These are phyloP conservation scores for Tanytarsus gracilentus DNA, from an alignment of 2,888 invertebrate genomes.

Conservation along the genomic window DNA sequence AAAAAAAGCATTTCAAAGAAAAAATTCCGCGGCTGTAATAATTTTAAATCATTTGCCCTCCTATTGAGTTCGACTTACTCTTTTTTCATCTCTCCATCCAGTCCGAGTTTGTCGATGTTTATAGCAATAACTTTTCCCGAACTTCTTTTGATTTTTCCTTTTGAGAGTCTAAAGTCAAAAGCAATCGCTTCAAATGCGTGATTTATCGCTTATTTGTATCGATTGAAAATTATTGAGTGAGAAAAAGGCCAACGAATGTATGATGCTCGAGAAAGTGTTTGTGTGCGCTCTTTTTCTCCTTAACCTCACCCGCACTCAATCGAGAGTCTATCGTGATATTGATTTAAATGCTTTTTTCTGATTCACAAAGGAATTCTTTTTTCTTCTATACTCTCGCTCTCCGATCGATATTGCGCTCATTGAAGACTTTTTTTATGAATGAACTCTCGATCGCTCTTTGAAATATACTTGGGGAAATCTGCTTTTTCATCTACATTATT, in stretches of 20 bases:
- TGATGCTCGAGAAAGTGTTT: conserved; percentile 8
- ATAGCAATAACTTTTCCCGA: conserved; percentile 22
- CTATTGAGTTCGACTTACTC: background rate
- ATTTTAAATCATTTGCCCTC: too few species aligned
- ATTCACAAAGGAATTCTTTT: background rate
- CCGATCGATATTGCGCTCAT: background rate
- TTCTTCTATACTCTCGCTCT: background rate
- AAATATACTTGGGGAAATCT: too few species aligned
- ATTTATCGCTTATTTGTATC: conserved; percentile 29
- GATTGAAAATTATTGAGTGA: conserved; percentile 28
- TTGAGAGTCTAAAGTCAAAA: background rate
- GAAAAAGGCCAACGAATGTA: too few species aligned
- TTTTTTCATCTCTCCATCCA: conserved; percentile 12
- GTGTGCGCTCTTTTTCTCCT: background rate
- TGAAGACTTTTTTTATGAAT: conserved; percentile 1
- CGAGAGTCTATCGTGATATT: too few species aligned
- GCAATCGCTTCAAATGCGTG: conserved; percentile 16
- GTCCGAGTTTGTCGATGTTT: conserved; percentile 24
- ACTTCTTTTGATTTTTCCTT: conserved; percentile 8
- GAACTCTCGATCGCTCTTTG: background rate
- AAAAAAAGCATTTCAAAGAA: too few species aligned
- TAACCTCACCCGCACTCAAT: too few species aligned
- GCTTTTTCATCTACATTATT: background rate
- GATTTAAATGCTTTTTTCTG: too few species aligned
- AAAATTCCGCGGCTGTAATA: too few species aligned